A percentile compares a stretch with the other conserved stretches of the same genome.
These are phyloP conservation scores for Phaedon cochleariae DNA, from an alignment of 2,888 invertebrate species.

Conservation along the genomic window DNA sequence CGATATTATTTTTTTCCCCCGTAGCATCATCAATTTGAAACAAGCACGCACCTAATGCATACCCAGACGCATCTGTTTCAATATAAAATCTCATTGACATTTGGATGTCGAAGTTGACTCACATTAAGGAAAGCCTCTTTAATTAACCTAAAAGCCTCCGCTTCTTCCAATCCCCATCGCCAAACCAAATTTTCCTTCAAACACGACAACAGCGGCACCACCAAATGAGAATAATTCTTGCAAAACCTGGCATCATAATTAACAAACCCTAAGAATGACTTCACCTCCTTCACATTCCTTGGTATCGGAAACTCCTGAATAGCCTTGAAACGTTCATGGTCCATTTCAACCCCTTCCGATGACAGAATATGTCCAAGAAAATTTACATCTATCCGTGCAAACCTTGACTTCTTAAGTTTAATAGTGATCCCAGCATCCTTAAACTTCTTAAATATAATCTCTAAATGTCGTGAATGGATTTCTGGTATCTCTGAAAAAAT, in stretches of 20 bases:
- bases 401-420: slow-evolving; percentile 4
- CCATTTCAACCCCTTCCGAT: too few species aligned
- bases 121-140: not conserved
- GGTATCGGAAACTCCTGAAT: slow-evolving; percentile 7
- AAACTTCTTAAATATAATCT: slow-evolving; percentile 22
- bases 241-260: slow-evolving; percentile 15
- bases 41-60: slow-evolving; percentile 11
- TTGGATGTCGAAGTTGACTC: not conserved
- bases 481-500: slow-evolving; percentile 13
- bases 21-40: slow-evolving; percentile 1
- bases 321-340: not conserved
- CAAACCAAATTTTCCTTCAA: not conserved
- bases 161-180: not conserved
- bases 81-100: not conserved
- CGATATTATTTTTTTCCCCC: not conserved
- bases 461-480: slow-evolving; percentile 23
- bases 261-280: slow-evolving; percentile 9
- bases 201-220: not conserved
- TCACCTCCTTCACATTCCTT: slow-evolving; percentile 13
- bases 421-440: not conserved
- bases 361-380: too few species aligned
- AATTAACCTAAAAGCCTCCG: not conserved
- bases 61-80: too few species aligned
- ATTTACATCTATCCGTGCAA: not conserved
- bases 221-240: not conserved